phyloP scores from a whole-genome alignment of 2,113 vertebrate genomes.

The Istiophorus platypterus region DNA sequence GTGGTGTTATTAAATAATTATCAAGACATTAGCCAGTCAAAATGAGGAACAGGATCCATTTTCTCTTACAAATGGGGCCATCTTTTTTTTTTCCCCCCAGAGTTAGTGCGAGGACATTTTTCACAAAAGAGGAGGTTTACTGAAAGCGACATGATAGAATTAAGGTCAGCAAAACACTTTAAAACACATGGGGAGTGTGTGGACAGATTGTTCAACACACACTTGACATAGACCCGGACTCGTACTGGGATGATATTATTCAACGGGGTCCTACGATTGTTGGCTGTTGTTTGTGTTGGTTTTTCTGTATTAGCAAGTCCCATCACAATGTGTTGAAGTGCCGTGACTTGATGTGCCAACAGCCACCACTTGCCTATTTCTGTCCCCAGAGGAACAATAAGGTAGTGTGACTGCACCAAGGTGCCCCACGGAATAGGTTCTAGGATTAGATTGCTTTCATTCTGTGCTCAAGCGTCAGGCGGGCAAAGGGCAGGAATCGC shows the following conservation, averaged over 20 bases:
- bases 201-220: background rate
- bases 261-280: background rate
- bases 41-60: slow-evolving; percentile 24
- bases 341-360: slow-evolving; percentile 57
- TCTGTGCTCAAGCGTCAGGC: slow-evolving; percentile 49
- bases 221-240: background rate
- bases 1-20: slow-evolving; percentile 45
- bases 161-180: background rate
- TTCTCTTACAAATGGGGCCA: slow-evolving; percentile 17
- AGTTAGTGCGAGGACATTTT: background rate
- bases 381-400: slow-evolving; percentile 67
- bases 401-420: slow-evolving; percentile 41
- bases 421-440: slow-evolving; percentile 45
- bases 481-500: slow-evolving; percentile 63
- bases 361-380: slow-evolving; percentile 63
- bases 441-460: slow-evolving; percentile 67
- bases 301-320: slow-evolving; percentile 28
- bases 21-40: slow-evolving; percentile 56
- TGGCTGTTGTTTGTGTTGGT: background rate
- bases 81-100: background rate
- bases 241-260: slow-evolving; percentile 2
- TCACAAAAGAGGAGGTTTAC: background rate
- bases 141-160: background rate
- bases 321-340: slow-evolving; percentile 44
- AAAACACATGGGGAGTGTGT: background rate